phyloP scores from a whole-genome alignment of 2,888 invertebrate genomes.

The Endotricha flammealis region DNA sequence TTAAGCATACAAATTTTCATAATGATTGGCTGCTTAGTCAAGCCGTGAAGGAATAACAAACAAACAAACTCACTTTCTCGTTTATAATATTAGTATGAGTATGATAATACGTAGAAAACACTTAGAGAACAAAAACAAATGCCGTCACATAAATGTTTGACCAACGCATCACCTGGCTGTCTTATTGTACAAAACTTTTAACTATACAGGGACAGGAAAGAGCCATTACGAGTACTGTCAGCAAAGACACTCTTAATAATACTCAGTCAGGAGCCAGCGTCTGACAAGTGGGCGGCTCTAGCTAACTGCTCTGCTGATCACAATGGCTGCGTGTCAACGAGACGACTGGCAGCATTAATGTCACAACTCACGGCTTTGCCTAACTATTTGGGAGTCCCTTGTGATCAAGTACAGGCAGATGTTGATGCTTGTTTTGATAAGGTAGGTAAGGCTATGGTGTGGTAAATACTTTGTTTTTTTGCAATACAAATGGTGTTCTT shows the following conservation, averaged over 20 bases:
- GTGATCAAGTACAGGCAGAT: constrained; percentile 80
- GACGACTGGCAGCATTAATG: constrained; percentile 80
- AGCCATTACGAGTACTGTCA: constrained; percentile 81
- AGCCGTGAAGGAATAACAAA: too few relatives aligned
- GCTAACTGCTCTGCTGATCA: constrained; percentile 86
- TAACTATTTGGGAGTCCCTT: constrained; percentile 79
- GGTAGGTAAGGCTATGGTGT: constrained; percentile 50
- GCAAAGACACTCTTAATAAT: constrained; percentile 83
- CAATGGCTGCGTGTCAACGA: constrained; percentile 84
- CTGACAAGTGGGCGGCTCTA: constrained; percentile 81
- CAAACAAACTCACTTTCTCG: too few relatives aligned
- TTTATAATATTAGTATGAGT: too few relatives aligned
- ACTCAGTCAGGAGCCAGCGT: constrained; percentile 80
- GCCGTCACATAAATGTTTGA: too few relatives aligned
- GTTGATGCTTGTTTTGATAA: constrained; percentile 86
- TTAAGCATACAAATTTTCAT: too few relatives aligned
- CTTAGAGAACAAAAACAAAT: too few relatives aligned
- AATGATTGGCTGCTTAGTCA: too few relatives aligned
- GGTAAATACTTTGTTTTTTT: background rate
- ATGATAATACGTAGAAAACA: too few relatives aligned
- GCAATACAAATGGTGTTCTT: too few relatives aligned
- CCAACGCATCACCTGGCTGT: too few relatives aligned
- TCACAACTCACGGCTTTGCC: constrained; percentile 79
- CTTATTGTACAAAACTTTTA: too few relatives aligned
- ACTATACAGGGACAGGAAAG: constrained; percentile 73